Evolutionary conservation across 2,113 vertebrate genomes (phyloP).

Genomic region (Chloroceryle aenea): DNA sequence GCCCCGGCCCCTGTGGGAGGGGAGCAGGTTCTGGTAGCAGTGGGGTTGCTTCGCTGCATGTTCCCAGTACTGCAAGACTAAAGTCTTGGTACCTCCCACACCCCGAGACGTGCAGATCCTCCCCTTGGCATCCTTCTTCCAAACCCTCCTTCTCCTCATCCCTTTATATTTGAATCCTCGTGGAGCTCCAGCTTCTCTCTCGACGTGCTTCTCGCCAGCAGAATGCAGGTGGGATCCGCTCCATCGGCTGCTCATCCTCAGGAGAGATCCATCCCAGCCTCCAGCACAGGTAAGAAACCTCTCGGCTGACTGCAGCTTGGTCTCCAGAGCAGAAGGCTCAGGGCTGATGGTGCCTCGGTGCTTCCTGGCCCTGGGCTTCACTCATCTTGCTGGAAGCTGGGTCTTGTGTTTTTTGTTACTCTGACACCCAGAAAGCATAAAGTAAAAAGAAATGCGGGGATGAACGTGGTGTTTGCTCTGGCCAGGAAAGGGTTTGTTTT

Average conservation of each 20-base stretch:
- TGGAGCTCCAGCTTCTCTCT: background rate
- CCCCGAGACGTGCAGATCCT: background rate
- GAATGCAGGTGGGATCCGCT: background rate
- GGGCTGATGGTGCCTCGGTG: background rate
- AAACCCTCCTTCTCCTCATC: background rate
- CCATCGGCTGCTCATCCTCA: background rate
- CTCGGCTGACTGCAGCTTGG: fast-evolving
- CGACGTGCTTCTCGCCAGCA: background rate
- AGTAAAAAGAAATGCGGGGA: background rate
- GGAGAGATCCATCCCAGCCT: background rate
- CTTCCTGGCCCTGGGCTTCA: background rate
- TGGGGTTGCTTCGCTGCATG: background rate
- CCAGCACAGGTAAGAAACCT: background rate
- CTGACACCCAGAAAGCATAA: background rate
- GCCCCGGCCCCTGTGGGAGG: background rate
- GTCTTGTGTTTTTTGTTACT: background rate
- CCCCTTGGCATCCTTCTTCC: background rate
- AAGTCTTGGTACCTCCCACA: background rate
- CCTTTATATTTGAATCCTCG: background rate
- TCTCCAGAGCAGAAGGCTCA: background rate
- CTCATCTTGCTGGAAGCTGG: fast-evolving
- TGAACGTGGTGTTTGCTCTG: background rate
- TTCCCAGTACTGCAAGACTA: background rate
- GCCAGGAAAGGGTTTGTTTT: background rate
- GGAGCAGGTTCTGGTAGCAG: background rate